A percentile compares a stretch with the other conserved stretches of the same genome.
Conservation (phyloP, 2,113 vertebrate species). For the Neotoma lepida region DNA sequence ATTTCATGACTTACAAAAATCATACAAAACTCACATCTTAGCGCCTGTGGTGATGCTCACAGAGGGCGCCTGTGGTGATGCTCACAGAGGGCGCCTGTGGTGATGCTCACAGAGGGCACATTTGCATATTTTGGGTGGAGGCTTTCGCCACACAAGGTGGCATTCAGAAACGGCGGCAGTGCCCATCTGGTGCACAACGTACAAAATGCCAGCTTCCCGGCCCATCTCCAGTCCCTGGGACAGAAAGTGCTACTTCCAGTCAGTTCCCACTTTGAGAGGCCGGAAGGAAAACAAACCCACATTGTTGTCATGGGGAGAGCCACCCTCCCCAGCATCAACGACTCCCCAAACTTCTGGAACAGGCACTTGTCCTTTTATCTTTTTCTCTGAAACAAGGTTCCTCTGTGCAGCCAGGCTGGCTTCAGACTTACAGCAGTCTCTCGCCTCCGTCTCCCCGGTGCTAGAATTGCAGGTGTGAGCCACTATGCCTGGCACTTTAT, state of each 20-base stretch:
- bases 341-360: background rate
- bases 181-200: background rate
- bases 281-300: background rate
- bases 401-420: background rate
- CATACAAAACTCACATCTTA: background rate
- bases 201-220: background rate
- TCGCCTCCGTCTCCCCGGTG: background rate
- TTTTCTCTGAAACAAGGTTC: background rate
- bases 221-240: background rate
- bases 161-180: background rate
- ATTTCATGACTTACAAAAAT: background rate
- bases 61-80: background rate
- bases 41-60: background rate
- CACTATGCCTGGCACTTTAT: background rate
- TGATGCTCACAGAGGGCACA: background rate
- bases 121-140: rapidly evolving
- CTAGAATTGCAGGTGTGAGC: background rate
- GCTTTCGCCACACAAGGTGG: background rate
- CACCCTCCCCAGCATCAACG: too few species aligned
- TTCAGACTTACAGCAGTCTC: background rate
- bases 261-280: background rate
- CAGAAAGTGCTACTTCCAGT: background rate
- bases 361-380: background rate
- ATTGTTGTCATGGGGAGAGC: too few species aligned
- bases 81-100: background rate